Evolutionary conservation across 2,113 vertebrate genomes (phyloP).

Genomic region (Oryzias celebensis): DNA sequence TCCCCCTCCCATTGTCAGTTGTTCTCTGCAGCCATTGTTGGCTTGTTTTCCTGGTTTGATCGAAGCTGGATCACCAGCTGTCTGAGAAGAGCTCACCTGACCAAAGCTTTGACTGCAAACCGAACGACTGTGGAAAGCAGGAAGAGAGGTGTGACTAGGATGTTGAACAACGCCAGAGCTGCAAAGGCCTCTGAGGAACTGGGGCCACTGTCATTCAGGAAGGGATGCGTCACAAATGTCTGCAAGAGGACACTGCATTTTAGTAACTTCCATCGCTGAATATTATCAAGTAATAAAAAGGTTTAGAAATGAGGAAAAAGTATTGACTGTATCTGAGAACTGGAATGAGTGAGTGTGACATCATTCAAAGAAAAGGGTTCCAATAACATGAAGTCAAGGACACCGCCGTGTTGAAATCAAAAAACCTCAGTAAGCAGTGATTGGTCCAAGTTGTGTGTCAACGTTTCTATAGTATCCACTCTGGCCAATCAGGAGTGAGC

Average conservation of each 20-base stretch:
- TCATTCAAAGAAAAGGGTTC: no score
- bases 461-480: no score
- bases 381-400: no score
- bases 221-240: constrained; percentile 87
- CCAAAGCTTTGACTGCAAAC: constrained; percentile 93
- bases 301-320: no score
- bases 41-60: constrained; percentile 20
- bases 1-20: constrained; percentile 49
- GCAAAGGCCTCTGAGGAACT: constrained; percentile 88
- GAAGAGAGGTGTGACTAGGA: constrained; percentile 94
- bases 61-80: not conserved
- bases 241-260: constrained; percentile 45
- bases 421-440: no score
- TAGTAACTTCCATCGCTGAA: no score
- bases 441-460: no score
- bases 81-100: constrained; percentile 81
- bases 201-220: constrained; percentile 65
- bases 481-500: no score
- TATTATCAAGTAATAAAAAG: no score
- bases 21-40: constrained; percentile 2
- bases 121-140: constrained; percentile 95
- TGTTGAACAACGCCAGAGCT: constrained; percentile 91
- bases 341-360: no score
- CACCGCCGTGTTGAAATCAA: no score
- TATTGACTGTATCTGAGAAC: no score